Percentiles rank a stretch among this genome's conserved stretches.
phyloP scores from a whole-genome alignment of 1,140 invertebrate genomes.

The Diachasmimorpha longicaudata region DNA sequence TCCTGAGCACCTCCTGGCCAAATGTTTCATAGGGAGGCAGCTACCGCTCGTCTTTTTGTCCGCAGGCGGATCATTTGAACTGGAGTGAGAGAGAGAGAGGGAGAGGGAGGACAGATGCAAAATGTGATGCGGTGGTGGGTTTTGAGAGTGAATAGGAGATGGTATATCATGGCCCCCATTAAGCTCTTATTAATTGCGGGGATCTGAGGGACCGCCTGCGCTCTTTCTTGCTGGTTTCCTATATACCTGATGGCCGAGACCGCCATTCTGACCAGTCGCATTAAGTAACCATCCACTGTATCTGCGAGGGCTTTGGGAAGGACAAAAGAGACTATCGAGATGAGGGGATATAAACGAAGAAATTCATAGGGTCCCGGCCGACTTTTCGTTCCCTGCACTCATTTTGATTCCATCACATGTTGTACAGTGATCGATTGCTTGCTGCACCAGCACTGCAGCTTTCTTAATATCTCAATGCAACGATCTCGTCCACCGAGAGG shows the following conservation, averaged over 20 bases:
- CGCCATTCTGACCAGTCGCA: conserved; percentile 52
- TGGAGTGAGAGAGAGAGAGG: not conserved
- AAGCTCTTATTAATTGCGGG: conserved; percentile 62
- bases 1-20: conserved; percentile 42
- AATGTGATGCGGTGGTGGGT: conserved; percentile 4
- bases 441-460: not conserved
- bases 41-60: conserved; percentile 40
- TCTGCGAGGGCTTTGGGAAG: conserved; percentile 22
- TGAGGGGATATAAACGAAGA: not conserved
- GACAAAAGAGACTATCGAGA: not conserved
- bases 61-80: conserved; percentile 17
- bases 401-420: not conserved
- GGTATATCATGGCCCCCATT: conserved; percentile 47
- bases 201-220: conserved; percentile 56
- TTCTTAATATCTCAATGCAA: conserved; percentile 31
- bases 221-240: conserved; percentile 48
- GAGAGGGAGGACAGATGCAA: not conserved
- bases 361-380: conserved; percentile 12
- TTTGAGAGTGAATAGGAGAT: conserved; percentile 21
- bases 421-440: conserved; percentile 22
- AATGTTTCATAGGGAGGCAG: conserved; percentile 43
- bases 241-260: conserved; percentile 37
- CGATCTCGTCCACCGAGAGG: conserved; percentile 14
- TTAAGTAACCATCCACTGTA: conserved; percentile 42
- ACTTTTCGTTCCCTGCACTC: not conserved